Percentiles rank a stretch among this genome's conserved stretches.
phyloP scores from a whole-genome alignment of 2,888 invertebrate genomes.

The Lampropteryx suffumata region DNA sequence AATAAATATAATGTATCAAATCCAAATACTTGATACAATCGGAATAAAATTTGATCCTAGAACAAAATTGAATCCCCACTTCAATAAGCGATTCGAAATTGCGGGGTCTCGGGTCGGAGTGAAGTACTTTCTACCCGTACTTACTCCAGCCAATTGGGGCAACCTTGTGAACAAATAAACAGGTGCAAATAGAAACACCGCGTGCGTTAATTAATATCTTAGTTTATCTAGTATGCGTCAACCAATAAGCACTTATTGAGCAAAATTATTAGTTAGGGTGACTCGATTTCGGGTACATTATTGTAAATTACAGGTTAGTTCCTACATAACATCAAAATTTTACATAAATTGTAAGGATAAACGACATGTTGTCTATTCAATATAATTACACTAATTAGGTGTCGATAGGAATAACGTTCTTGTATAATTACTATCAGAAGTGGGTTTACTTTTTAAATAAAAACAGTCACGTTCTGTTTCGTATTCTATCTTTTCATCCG shows the following conservation, averaged over 20 bases:
- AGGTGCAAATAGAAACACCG: slow-evolving; percentile 19
- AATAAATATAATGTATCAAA: too few species aligned
- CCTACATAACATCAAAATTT: too few species aligned
- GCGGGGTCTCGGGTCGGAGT: slow-evolving; percentile 12
- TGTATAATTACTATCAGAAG: too few species aligned
- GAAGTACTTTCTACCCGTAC: slow-evolving; percentile 2
- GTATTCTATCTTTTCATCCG: not conserved
- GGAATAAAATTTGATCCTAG: slow-evolving; percentile 16
- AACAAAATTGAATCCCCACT: slow-evolving; percentile 17
- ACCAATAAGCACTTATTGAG: too few species aligned
- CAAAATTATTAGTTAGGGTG: not conserved
- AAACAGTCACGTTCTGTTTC: too few species aligned
- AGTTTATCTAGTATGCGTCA: slow-evolving; percentile 4
- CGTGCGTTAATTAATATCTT: slow-evolving; percentile 6
- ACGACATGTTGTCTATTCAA: too few species aligned
- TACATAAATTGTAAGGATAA: too few species aligned
- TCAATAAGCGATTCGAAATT: slow-evolving; percentile 18
- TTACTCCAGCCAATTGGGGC: slow-evolving; percentile 13
- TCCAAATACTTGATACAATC: not conserved
- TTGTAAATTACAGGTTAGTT: too few species aligned
- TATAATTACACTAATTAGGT: too few species aligned
- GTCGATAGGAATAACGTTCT: too few species aligned
- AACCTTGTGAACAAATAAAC: slow-evolving; percentile 17
- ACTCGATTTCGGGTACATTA: not conserved
- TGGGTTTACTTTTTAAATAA: too few species aligned